Base-by-base conservation (phyloP, 2,113 vertebrate species). In the Noturus placidus region DNA sequence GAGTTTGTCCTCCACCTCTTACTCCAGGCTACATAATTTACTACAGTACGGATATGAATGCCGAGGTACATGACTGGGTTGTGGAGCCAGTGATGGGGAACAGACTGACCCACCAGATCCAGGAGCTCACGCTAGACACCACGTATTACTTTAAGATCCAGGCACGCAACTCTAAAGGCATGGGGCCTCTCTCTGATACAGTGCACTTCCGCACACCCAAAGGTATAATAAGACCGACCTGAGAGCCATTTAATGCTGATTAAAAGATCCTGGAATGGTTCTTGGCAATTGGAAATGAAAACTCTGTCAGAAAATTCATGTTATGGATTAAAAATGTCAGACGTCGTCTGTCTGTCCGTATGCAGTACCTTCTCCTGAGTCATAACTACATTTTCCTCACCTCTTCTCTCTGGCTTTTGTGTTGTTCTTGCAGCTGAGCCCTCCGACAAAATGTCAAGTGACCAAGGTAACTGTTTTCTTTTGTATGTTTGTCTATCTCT, bases 381-480 rank as follows among this genome's bases (percentile, higher is more conserved):
- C 17, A 27, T 52, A n/a, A 20, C 27, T 10, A 78, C 14, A 78
- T n/a, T 30, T n/a, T 78, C 17, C 94, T 93, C 95, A 87, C 88
- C 92, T 90, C 87, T 38, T 84, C 80, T 77, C 91, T 95, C 95
- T 93, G 91, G 13, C 88, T 91, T 91, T 95, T 93, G 92, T 95
- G 94, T 93, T 91, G 96, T 97, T 89, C 42, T 50, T 84, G 3
- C 79, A 98, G 98, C 98, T 96, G 98, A 99, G 93, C 98, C 98
- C 93, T 97, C 97, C 94, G 98, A 99, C 97, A 99, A 98, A 97
- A 99, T 99, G 98, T 97, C 97, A 96, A 99, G 98, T 96, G 98
- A 99, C 91, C 98, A 99, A 99, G 98, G 98, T 99, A 99, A 99
- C 95, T 94, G 89, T 94, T 91, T 38, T 81, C 38, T 61, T 61